Conservation (phyloP, 2,888 invertebrate genomes). For the Rutpela maculata region DNA sequence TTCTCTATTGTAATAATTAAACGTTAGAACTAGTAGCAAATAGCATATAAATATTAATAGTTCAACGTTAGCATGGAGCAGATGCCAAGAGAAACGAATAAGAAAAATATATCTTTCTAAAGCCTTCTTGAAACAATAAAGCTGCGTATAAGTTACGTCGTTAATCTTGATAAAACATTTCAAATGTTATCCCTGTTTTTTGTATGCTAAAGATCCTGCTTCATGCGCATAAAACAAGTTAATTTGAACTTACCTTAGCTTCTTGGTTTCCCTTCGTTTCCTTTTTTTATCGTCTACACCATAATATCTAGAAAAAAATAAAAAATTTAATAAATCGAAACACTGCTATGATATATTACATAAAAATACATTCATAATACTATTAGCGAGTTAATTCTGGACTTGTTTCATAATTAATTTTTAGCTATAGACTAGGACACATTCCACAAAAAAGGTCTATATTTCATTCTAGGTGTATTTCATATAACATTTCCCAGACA, state of each 20-base stretch:
- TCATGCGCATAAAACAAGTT: conserved; percentile 4
- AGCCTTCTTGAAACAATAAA: not conserved
- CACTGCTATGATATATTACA: not conserved
- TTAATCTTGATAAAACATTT: conserved; percentile 9
- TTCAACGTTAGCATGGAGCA: not conserved
- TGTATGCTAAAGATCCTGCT: not conserved
- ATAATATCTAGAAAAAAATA: conserved; percentile 56
- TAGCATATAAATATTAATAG: too few relatives aligned
- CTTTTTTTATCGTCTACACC: conserved; percentile 65
- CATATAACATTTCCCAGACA: too few relatives aligned
- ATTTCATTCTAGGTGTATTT: too few relatives aligned
- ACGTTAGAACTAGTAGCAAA: too few relatives aligned
- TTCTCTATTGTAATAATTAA: too few relatives aligned
- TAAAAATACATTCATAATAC: too few relatives aligned
- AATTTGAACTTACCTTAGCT: conserved; percentile 62
- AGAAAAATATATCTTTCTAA: not conserved
- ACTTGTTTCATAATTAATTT: too few relatives aligned
- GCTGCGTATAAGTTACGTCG: not conserved
- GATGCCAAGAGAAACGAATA: not conserved
- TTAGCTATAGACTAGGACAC: too few relatives aligned
- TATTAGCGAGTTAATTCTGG: too few relatives aligned
- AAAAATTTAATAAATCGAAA: not conserved
- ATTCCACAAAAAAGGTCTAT: too few relatives aligned
- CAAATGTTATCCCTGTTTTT: not conserved
- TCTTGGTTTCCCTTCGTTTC: conserved; percentile 66